These are phyloP conservation scores for Thyatira batis DNA, from an alignment of 2,888 invertebrate species.

Conservation along the genomic window DNA sequence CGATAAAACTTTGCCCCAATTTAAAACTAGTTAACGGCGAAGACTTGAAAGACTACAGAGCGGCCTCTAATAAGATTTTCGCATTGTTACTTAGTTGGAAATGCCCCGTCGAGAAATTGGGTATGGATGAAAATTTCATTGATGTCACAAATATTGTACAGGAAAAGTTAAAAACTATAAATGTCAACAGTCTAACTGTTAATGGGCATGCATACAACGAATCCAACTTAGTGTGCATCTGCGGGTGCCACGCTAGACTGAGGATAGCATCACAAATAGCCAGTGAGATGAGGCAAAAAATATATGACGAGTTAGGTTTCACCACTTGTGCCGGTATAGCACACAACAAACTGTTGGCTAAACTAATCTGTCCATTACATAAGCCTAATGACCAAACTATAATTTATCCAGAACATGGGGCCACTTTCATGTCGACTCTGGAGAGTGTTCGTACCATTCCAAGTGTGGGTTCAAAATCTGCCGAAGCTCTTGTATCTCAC, in stretches of 20 bases:
- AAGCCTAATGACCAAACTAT: slow-evolving; percentile 93
- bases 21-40: slow-evolving; percentile 91
- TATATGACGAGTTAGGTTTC: slow-evolving; percentile 86
- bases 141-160: slow-evolving; percentile 88
- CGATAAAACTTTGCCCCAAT: slow-evolving; percentile 87
- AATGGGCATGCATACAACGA: slow-evolving; percentile 83
- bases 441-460: slow-evolving; percentile 85
- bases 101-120: slow-evolving; percentile 89
- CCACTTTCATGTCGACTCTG: slow-evolving; percentile 85
- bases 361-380: slow-evolving; percentile 87
- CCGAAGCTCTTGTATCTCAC: slow-evolving; percentile 84
- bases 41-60: slow-evolving; percentile 90
- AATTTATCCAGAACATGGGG: slow-evolving; percentile 86
- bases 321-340: slow-evolving; percentile 92
- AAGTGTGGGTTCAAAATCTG: slow-evolving; percentile 89
- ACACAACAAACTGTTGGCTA: slow-evolving; percentile 92
- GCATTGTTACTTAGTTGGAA: slow-evolving; percentile 87
- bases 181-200: slow-evolving; percentile 56
- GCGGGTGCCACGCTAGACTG: slow-evolving; percentile 88
- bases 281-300: slow-evolving; percentile 87
- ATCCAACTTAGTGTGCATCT: slow-evolving; percentile 83
- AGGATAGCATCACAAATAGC: slow-evolving; percentile 88
- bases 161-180: slow-evolving; percentile 70
- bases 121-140: slow-evolving; percentile 92
- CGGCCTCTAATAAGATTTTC: slow-evolving; percentile 89